These are phyloP conservation scores for Agrochola lota DNA, from an alignment of 2,888 invertebrate genomes.

Conservation along the genomic window DNA sequence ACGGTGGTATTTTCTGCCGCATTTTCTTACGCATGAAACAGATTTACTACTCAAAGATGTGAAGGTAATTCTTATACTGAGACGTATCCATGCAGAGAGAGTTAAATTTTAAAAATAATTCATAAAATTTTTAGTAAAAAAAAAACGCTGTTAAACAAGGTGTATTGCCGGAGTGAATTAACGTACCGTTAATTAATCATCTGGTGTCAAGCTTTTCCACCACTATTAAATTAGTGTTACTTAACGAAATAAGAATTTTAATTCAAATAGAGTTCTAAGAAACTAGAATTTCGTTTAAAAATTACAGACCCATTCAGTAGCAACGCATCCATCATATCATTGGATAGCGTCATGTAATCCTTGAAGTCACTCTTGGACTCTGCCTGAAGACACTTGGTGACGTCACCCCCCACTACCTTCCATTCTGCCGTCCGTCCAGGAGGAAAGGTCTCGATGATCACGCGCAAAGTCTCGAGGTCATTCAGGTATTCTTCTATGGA, in stretches of 20 bases:
- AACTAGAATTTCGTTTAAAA: neutral
- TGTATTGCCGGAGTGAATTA: neutral
- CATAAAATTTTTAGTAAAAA: neutral
- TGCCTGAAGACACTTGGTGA: slow-evolving; percentile 87
- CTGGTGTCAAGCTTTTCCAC: neutral
- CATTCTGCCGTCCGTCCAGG: slow-evolving; percentile 87
- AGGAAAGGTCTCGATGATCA: slow-evolving; percentile 92
- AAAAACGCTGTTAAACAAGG: neutral
- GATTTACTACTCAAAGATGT: neutral
- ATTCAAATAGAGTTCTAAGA: neutral
- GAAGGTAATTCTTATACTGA: neutral
- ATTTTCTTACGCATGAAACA: neutral
- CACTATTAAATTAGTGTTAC: neutral
- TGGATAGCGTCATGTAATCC: slow-evolving; percentile 90
- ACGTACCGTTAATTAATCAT: neutral
- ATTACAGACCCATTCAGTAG: slow-evolving; percentile 93
- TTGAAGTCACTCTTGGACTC: slow-evolving; percentile 90
- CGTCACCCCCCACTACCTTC: slow-evolving; percentile 92
- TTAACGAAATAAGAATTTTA: neutral
- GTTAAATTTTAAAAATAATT: neutral
- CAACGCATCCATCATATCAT: slow-evolving; percentile 91
- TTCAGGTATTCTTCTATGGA: slow-evolving; percentile 90
- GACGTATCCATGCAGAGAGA: neutral
- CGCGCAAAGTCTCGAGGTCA: slow-evolving; percentile 91
- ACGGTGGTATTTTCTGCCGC: neutral